Evolutionary conservation across 2,888 invertebrate species (phyloP).

Genomic region (Notodonta ziczac): DNA sequence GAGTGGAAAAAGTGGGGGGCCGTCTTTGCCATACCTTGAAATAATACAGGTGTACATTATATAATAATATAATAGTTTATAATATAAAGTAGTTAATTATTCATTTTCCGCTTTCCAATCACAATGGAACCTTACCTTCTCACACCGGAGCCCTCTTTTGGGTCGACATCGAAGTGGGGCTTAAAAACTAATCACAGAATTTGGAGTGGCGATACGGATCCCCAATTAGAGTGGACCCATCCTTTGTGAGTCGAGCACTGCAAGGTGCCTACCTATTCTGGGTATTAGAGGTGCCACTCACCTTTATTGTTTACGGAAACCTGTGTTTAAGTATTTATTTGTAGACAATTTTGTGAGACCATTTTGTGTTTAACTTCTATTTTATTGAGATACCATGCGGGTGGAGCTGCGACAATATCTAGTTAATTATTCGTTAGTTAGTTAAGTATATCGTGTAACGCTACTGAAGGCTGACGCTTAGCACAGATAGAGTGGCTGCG

Average conservation of each 20-base stretch:
- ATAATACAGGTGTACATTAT: no score
- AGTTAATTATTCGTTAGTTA: no score
- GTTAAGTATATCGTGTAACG: no score
- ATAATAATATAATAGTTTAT: no score
- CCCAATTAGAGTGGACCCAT: slow-evolving; percentile 51
- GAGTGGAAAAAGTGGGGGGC: no score
- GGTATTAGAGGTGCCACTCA: slow-evolving; percentile 45
- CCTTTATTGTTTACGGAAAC: slow-evolving; percentile 18
- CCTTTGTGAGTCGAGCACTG: slow-evolving; percentile 44
- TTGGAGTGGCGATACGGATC: slow-evolving; percentile 50
- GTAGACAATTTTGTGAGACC: no score
- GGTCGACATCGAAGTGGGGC: slow-evolving; percentile 38
- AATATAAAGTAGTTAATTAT: background rate
- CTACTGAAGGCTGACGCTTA: no score
- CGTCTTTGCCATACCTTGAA: no score
- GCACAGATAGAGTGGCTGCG: no score
- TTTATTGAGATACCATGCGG: no score
- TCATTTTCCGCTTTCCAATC: slow-evolving; percentile 6
- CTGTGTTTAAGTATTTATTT: background rate
- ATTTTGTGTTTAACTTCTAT: no score
- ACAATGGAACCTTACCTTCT: slow-evolving; percentile 13
- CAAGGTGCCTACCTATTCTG: slow-evolving; percentile 31
- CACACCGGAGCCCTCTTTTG: slow-evolving; percentile 10
- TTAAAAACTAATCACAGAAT: slow-evolving; percentile 57
- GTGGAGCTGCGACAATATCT: no score